Percentiles rank a stretch among this genome's conserved stretches.
These are phyloP conservation scores for Agrochola lota DNA, from an alignment of 2,888 invertebrate genomes.

Conservation along the genomic window DNA sequence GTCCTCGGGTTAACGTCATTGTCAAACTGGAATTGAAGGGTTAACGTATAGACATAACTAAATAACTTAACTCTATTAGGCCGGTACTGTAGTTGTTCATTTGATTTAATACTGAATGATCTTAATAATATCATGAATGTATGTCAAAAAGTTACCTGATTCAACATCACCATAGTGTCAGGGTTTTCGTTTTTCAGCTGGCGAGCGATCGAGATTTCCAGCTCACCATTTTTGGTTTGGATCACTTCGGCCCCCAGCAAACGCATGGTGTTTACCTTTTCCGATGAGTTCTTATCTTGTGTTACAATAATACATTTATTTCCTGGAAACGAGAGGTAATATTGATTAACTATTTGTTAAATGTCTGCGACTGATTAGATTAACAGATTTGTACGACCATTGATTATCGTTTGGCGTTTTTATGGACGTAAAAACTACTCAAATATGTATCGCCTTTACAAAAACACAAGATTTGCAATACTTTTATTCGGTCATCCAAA, in stretches of 20 bases:
- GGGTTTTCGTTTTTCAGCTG: conserved; percentile 62
- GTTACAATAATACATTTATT: conserved; percentile 98
- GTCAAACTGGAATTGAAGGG: conserved; percentile 91
- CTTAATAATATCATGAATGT: not conserved
- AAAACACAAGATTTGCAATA: not conserved
- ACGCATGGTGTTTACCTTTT: conserved; percentile 96
- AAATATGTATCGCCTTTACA: conserved; percentile 7
- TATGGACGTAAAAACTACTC: not conserved
- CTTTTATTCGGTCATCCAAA: conserved; percentile 8
- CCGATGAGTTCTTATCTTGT: conserved; percentile 99
- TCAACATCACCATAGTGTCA: conserved; percentile 87
- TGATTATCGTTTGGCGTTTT: conserved; percentile 11
- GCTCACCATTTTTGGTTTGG: conserved; percentile 86
- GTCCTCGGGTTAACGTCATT: conserved; percentile 97
- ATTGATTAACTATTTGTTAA: not conserved
- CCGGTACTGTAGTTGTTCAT: not conserved
- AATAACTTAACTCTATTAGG: not conserved
- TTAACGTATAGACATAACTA: conserved; percentile 1
- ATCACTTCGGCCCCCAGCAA: conserved; percentile 98
- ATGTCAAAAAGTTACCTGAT: conserved; percentile 64
- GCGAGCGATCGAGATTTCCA: conserved; percentile 57
- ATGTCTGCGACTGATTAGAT: conserved; percentile 25
- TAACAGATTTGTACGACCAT: conserved; percentile 11
- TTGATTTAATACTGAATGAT: not conserved
- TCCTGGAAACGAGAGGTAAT: conserved; percentile 79